Conservation (phyloP, 2,888 invertebrate species). For the Yponomeuta cagnagella region DNA sequence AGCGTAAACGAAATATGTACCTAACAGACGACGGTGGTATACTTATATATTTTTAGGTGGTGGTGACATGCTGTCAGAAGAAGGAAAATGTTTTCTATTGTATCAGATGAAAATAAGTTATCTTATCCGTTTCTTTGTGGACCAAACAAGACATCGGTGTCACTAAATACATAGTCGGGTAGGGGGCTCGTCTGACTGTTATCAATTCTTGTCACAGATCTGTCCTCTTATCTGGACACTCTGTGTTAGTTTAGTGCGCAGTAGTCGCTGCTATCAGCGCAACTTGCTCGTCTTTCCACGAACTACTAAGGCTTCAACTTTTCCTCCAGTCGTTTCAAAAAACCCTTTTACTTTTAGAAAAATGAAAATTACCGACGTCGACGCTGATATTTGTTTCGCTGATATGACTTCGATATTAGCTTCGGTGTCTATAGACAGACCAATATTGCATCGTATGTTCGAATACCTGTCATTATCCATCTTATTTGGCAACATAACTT, state of each 20-base stretch:
- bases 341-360: not conserved
- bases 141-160: constrained; percentile 11
- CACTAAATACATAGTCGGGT: constrained; percentile 7
- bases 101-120: not conserved
- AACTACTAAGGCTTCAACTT: not conserved
- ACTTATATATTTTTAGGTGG: not conserved
- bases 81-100: constrained; percentile 4
- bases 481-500: not conserved
- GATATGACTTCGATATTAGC: not conserved
- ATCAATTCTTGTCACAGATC: constrained; percentile 13
- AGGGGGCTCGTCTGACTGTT: constrained; percentile 16
- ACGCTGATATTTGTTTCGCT: not conserved
- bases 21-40: too few species aligned
- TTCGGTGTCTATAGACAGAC: not conserved
- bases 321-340: not conserved
- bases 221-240: constrained; percentile 9
- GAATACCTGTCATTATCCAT: not conserved
- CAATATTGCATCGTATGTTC: not conserved
- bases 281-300: not conserved
- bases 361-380: not conserved
- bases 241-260: constrained; percentile 14
- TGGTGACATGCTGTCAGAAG: not conserved
- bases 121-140: constrained; percentile 10
- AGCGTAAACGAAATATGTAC: too few species aligned
- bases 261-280: constrained; percentile 7